Conservation (phyloP, 2,797 vertebrate genomes). For the Falco novaeseelandiae region DNA sequence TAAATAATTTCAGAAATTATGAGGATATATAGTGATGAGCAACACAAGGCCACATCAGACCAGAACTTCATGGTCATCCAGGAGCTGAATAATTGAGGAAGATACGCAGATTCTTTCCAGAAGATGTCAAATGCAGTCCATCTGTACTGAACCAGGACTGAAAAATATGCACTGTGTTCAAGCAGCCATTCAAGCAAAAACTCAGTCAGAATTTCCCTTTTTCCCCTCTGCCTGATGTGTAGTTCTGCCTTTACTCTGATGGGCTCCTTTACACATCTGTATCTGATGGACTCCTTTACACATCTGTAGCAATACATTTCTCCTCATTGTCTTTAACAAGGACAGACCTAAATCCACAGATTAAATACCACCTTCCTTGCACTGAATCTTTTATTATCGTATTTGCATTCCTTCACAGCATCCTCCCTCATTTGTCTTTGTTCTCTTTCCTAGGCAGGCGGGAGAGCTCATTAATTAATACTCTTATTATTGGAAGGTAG, state of each 20-base stretch:
- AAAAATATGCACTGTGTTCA: background rate
- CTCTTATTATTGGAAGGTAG: background rate
- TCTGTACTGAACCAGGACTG: background rate
- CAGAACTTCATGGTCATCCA: slow-evolving; percentile 8
- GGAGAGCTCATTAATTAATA: slow-evolving; percentile 1
- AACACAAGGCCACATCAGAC: slow-evolving; percentile 28
- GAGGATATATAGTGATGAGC: background rate
- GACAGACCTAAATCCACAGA: background rate
- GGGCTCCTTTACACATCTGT: background rate
- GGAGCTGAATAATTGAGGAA: slow-evolving; percentile 23
- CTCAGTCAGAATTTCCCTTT: background rate
- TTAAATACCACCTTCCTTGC: background rate
- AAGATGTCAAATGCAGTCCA: slow-evolving; percentile 43
- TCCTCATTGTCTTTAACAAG: background rate
- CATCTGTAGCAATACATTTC: background rate
- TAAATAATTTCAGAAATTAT: slow-evolving; percentile 42
- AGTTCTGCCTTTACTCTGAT: background rate
- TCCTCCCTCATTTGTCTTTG: background rate
- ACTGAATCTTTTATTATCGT: background rate
- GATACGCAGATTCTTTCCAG: slow-evolving; percentile 39
- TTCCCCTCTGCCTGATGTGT: background rate
- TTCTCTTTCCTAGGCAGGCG: background rate
- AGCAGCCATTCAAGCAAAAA: background rate
- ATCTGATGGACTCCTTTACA: background rate
- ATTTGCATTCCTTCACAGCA: background rate